A percentile compares a stretch with the other conserved stretches of the same genome.
phyloP scores from a whole-genome alignment of 1,140 invertebrate genomes.

The Halyomorpha halys region DNA sequence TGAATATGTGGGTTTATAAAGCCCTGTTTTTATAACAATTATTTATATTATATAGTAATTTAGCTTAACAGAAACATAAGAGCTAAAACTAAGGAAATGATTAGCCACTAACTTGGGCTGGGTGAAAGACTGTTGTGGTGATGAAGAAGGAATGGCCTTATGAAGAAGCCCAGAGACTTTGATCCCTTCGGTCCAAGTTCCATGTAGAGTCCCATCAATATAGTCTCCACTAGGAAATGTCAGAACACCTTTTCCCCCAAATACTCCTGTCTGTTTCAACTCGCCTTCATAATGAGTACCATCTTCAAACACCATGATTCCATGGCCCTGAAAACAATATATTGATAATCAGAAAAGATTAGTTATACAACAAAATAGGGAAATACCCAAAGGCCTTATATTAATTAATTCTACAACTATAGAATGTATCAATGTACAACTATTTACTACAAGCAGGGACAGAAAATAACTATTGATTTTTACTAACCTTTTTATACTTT shows the following conservation, averaged over 20 bases:
- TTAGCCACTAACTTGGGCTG: slow-evolving; percentile 48
- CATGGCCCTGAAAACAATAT: slow-evolving; percentile 50
- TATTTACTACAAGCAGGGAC: too few species aligned
- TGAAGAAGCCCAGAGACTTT: slow-evolving; percentile 68
- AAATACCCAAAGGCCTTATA: too few species aligned
- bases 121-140: slow-evolving; percentile 34
- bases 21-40: too few species aligned
- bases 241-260: slow-evolving; percentile 67
- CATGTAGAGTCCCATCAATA: slow-evolving; percentile 55
- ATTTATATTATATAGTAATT: too few species aligned
- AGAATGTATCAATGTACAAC: too few species aligned
- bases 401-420: too few species aligned
- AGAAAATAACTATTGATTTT: too few species aligned
- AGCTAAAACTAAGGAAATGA: neutral
- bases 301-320: slow-evolving; percentile 79
- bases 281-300: slow-evolving; percentile 82
- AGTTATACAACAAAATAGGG: too few species aligned
- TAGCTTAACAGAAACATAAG: too few species aligned
- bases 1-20: too few species aligned
- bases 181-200: slow-evolving; percentile 70
- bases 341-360: too few species aligned
- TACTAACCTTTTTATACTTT: too few species aligned
- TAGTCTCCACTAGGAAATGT: slow-evolving; percentile 61
- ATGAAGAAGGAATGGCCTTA: slow-evolving; percentile 36
- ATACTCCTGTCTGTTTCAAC: slow-evolving; percentile 60